Evolutionary conservation across 2,888 invertebrate species (phyloP), one percentile per base, ranked within the genome.

Genomic region (Ectemnius cavifrons): DNA sequence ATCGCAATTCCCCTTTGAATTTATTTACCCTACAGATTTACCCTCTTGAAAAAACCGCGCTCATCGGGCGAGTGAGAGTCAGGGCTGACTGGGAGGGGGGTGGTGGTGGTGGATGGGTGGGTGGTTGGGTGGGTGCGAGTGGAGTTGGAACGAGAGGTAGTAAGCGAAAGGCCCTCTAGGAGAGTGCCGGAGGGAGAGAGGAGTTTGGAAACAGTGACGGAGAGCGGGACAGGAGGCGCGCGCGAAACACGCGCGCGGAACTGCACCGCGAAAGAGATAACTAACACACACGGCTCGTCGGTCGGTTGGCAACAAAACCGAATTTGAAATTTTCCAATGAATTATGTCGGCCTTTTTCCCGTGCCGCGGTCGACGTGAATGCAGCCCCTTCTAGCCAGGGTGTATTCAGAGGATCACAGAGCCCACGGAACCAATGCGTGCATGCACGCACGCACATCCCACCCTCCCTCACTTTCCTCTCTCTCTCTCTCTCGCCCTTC

Each of bases 321-420:
- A 79, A 78, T 79, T 82, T 63, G 74, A 71, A 86, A 82, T 85
- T 87, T 82, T 79, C 79, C 82, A 72, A 84, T 77, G 81, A 82
- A 85, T 85, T 84, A 83, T 82, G 72, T 66, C 70, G 71, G 63
- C 72, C 73, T 72, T 75, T 75, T 78, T 74, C 66, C 45, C 71
- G 49, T 71, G 60, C 68, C 27, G 64, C 64, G 64, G 67, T 58
- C 67, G 71, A 64, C 70, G 79, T 81, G 77, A 85, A 84, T 78
- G 82, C 76, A 63, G 61, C 68, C 78, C 79, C 73, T 78, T 78
- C 67, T 71, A 68, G 67, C 76, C 73, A 60, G 67, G 69, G 71
- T 77, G 79, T 79, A 81, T 84, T 82, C 86, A 83, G 71, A 76
- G 81, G 79, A 84, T 85, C 85, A 79, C 78, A 81, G 75, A 81